Evolutionary conservation across 2,888 invertebrate genomes (phyloP).

Genomic region (Elysia crispata): DNA sequence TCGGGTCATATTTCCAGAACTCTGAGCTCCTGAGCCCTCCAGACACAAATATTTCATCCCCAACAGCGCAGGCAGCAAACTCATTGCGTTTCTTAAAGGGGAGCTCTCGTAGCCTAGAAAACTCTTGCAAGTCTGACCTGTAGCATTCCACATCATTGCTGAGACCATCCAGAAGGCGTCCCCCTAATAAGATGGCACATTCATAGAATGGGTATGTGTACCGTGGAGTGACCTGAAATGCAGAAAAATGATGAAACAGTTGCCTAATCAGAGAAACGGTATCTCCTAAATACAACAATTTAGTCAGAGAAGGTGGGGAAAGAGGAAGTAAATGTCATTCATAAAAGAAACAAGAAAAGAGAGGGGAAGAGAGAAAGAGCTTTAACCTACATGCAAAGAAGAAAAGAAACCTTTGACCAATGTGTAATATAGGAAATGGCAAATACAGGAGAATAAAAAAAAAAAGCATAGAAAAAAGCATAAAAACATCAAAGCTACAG

Average conservation of each 20-base stretch:
- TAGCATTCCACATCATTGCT: constrained; percentile 72
- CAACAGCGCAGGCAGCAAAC: constrained; percentile 68
- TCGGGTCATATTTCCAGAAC: constrained; percentile 72
- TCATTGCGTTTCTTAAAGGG: constrained; percentile 73
- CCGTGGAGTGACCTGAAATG: constrained; percentile 65
- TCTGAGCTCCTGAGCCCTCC: constrained; percentile 71
- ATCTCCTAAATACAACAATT: too few relatives aligned
- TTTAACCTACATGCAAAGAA: too few relatives aligned
- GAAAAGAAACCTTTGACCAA: too few relatives aligned
- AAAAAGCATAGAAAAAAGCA: too few relatives aligned
- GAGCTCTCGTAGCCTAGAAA: constrained; percentile 63
- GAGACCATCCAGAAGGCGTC: constrained; percentile 68
- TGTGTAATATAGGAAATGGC: too few relatives aligned
- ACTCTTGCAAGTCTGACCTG: constrained; percentile 64
- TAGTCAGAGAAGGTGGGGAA: not conserved
- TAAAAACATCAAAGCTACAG: too few relatives aligned
- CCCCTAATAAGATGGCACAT: constrained; percentile 68
- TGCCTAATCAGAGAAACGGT: too few relatives aligned
- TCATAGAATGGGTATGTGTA: constrained; percentile 62
- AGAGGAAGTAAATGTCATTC: too few relatives aligned
- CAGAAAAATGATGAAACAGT: too few relatives aligned
- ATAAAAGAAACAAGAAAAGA: too few relatives aligned
- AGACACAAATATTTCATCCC: constrained; percentile 70
- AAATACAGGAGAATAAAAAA: too few relatives aligned
- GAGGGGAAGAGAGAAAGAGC: not conserved